Percentiles rank a stretch among this genome's conserved stretches.
Evolutionary conservation across 2,797 vertebrate genomes (phyloP).

Genomic region (Xenopus petersii): DNA sequence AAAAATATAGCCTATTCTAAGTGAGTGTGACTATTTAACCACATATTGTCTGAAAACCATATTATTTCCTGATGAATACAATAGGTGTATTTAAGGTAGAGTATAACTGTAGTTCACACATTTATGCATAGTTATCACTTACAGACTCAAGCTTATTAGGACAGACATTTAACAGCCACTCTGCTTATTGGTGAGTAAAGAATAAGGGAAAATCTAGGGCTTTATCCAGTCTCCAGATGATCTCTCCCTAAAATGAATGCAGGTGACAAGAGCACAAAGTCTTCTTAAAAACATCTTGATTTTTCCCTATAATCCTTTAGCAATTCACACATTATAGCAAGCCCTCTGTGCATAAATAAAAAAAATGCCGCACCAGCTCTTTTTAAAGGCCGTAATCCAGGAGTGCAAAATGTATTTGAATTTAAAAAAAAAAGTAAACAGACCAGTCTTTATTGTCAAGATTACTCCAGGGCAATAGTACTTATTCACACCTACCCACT

Average conservation of each 20-base stretch:
- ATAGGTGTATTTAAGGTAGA: constrained; percentile 37
- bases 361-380: constrained; percentile 56
- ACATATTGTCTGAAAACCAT: constrained; percentile 49
- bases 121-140: constrained; percentile 57
- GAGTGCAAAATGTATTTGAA: constrained; percentile 66
- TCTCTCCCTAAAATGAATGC: constrained; percentile 54
- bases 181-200: constrained; percentile 55
- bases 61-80: constrained; percentile 51
- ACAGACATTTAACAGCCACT: constrained; percentile 51
- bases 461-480: constrained; percentile 69
- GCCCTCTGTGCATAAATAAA: constrained; percentile 60
- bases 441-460: constrained; percentile 74
- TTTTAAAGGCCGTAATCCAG: constrained; percentile 65
- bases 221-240: constrained; percentile 52
- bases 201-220: constrained; percentile 22
- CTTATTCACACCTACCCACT: not conserved
- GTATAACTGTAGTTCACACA: constrained; percentile 22
- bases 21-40: constrained; percentile 46
- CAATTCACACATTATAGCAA: constrained; percentile 55
- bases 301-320: constrained; percentile 56
- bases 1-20: constrained; percentile 53
- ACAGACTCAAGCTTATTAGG: constrained; percentile 41
- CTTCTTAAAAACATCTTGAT: constrained; percentile 29
- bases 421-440: constrained; percentile 73
- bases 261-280: constrained; percentile 50